Percentiles rank a stretch among this genome's conserved stretches.
Evolutionary conservation across 2,797 vertebrate genomes (phyloP).

Genomic region (Sebastes hubbsi): DNA sequence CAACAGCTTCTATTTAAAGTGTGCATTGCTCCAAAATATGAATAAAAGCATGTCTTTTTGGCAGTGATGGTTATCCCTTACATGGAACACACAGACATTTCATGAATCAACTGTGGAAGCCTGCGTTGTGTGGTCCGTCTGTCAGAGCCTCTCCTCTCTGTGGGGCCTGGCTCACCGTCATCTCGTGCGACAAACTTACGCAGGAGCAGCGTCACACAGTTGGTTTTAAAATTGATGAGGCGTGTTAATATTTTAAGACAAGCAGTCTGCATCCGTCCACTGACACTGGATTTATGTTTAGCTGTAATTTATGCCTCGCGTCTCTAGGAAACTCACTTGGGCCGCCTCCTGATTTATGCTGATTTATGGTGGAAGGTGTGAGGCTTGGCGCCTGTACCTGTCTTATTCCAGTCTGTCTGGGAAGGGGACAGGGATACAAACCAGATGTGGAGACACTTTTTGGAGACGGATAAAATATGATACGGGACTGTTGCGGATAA

Average conservation of each 20-base stretch:
- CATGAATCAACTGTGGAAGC: slow-evolving; percentile 32
- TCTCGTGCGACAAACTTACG: slow-evolving; percentile 67
- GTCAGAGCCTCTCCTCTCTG: slow-evolving; percentile 35
- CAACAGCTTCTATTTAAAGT: slow-evolving; percentile 25
- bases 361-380: slow-evolving; percentile 61
- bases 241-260: slow-evolving; percentile 76
- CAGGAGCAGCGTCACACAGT: slow-evolving; percentile 67
- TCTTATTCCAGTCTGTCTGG: slow-evolving; percentile 45
- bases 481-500: slow-evolving; percentile 20
- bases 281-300: slow-evolving; percentile 69
- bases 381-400: slow-evolving; percentile 43
- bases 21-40: slow-evolving; percentile 8
- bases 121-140: slow-evolving; percentile 49
- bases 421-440: slow-evolving; percentile 53
- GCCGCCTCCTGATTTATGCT: slow-evolving; percentile 53
- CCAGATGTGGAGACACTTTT: slow-evolving; percentile 59
- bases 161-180: slow-evolving; percentile 60
- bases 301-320: slow-evolving; percentile 62
- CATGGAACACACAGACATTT: slow-evolving; percentile 12
- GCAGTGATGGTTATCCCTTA: slow-evolving; percentile 14
- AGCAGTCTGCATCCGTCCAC: slow-evolving; percentile 55
- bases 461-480: slow-evolving; percentile 45
- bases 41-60: slow-evolving; percentile 15
- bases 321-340: slow-evolving; percentile 53
- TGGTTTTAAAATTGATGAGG: slow-evolving; percentile 73